Evolutionary conservation across 2,797 vertebrate species (phyloP).

Genomic region (Mionectes olivaceus): DNA sequence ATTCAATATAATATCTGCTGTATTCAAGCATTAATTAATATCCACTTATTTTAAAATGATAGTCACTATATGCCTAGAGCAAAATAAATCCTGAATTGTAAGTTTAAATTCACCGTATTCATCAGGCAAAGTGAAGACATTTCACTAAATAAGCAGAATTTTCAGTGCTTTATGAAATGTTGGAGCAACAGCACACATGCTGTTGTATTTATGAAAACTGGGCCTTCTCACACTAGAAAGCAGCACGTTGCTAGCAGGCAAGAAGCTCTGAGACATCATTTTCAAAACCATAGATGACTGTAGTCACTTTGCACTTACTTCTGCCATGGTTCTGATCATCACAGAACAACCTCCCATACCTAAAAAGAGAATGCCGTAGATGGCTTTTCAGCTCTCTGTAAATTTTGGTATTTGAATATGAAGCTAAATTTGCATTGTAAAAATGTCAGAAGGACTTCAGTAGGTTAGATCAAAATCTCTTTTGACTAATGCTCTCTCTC

Average conservation of each 20-base stretch:
- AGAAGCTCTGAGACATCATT: neutral
- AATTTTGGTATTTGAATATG: neutral
- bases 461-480: conserved; percentile 5
- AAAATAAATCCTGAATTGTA: conserved; percentile 5
- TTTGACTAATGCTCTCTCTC: neutral
- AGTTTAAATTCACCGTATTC: neutral
- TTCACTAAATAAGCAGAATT: neutral
- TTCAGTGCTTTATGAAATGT: neutral
- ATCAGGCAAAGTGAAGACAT: neutral
- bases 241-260: neutral
- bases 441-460: neutral
- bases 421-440: neutral
- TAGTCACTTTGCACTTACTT: neutral
- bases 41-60: conserved; percentile 36
- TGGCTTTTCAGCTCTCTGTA: neutral
- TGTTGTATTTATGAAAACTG: neutral
- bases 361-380: neutral
- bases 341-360: neutral
- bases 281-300: neutral
- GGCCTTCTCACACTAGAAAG: neutral
- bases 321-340: neutral
- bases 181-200: neutral
- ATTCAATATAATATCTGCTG: conserved; percentile 24
- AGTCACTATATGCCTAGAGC: conserved; percentile 17
- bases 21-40: conserved; percentile 65